These are phyloP conservation scores for Acomys russatus DNA, from an alignment of 2,797 vertebrate species.

Conservation along the genomic window DNA sequence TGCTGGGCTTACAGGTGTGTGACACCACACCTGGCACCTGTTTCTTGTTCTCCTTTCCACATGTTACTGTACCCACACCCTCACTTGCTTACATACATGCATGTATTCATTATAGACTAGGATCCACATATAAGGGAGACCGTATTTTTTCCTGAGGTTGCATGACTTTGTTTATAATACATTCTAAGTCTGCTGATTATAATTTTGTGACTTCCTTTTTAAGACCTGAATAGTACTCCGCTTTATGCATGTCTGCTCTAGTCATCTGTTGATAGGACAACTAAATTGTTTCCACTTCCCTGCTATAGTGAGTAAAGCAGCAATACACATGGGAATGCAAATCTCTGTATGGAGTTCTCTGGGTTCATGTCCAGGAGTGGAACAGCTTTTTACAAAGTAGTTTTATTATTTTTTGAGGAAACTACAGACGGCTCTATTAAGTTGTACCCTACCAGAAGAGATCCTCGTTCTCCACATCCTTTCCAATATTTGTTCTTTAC, in stretches of 20 bases:
- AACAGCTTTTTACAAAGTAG: not conserved
- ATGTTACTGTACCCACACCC: not conserved
- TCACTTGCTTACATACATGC: not conserved
- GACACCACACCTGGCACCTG: too few species aligned
- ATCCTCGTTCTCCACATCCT: not conserved
- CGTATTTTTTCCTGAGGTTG: not conserved
- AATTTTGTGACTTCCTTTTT: not conserved
- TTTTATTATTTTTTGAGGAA: not conserved
- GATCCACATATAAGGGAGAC: not conserved
- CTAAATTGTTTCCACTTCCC: not conserved
- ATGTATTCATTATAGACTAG: not conserved
- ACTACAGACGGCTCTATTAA: not conserved
- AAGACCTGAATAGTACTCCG: not conserved
- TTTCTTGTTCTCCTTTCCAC: not conserved
- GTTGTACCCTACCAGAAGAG: not conserved
- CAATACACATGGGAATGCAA: not conserved
- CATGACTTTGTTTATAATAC: not conserved
- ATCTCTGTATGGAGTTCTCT: not conserved
- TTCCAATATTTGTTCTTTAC: not conserved
- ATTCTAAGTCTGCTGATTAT: not conserved
- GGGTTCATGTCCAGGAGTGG: not conserved
- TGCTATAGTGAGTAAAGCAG: not conserved
- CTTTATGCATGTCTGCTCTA: not conserved
- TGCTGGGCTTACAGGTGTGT: too few species aligned
- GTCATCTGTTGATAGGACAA: not conserved